phyloP scores from a whole-genome alignment of 2,113 vertebrate species.

The Mobula hypostoma region DNA sequence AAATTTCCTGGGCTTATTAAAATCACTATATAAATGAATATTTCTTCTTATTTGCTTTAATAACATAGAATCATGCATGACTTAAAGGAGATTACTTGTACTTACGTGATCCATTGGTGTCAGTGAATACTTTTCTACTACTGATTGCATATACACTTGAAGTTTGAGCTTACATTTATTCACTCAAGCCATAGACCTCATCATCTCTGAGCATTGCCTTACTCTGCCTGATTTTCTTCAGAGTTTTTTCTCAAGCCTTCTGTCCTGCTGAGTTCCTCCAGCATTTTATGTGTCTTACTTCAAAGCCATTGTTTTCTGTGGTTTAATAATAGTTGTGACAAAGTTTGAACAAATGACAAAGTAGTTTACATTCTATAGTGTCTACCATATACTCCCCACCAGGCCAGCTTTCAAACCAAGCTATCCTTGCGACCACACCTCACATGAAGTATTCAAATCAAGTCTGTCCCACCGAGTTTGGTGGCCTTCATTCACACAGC shows the following conservation, averaged over 20 bases:
- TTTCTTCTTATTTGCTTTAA: not conserved
- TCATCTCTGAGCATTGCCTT: not conserved
- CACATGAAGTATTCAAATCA: not conserved
- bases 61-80: not conserved
- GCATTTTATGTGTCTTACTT: not conserved
- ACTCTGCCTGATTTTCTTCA: not conserved
- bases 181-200: not conserved
- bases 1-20: not conserved
- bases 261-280: too few relatives aligned
- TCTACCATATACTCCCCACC: not conserved
- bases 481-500: not conserved
- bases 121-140: not conserved
- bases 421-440: not conserved
- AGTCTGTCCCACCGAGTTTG: not conserved
- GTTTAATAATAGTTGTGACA: not conserved
- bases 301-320: not conserved
- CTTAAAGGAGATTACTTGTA: not conserved
- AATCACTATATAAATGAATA: not conserved
- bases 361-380: not conserved
- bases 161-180: not conserved
- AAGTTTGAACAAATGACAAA: not conserved
- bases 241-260: not conserved
- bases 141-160: not conserved
- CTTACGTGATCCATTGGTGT: not conserved
- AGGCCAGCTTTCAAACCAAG: not conserved